Conservation (phyloP, 2,113 vertebrate genomes). For the Cinclus mexicanus region DNA sequence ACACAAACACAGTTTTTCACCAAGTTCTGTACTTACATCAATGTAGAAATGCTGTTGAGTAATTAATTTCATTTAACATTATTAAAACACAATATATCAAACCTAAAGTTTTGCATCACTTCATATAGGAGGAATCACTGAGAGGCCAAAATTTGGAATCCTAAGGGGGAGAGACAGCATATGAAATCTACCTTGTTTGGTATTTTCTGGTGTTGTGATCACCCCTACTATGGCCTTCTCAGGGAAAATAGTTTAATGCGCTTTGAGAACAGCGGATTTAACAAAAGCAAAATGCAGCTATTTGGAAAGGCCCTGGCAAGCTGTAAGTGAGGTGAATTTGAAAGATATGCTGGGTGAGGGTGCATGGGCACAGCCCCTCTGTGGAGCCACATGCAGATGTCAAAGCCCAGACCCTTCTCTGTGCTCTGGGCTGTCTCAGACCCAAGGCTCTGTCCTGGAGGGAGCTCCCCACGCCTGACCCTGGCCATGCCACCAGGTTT, state of each 20-base stretch:
- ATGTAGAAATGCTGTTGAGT: background rate
- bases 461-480: background rate
- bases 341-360: background rate
- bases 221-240: background rate
- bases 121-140: background rate
- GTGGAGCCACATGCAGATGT: fast-evolving
- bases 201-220: background rate
- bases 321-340: background rate
- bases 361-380: background rate
- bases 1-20: background rate
- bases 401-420: background rate
- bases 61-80: background rate
- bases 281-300: background rate
- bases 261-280: background rate
- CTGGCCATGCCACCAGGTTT: background rate
- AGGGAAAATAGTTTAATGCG: background rate
- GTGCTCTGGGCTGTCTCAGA: background rate
- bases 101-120: background rate
- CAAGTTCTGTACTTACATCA: background rate
- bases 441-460: background rate
- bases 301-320: background rate
- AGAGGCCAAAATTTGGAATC: background rate
- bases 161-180: background rate
- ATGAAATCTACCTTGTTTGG: background rate
- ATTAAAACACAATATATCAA: background rate